Evolutionary conservation across 1,140 invertebrate species (phyloP).

Genomic region (Leptoteleia sp.): DNA sequence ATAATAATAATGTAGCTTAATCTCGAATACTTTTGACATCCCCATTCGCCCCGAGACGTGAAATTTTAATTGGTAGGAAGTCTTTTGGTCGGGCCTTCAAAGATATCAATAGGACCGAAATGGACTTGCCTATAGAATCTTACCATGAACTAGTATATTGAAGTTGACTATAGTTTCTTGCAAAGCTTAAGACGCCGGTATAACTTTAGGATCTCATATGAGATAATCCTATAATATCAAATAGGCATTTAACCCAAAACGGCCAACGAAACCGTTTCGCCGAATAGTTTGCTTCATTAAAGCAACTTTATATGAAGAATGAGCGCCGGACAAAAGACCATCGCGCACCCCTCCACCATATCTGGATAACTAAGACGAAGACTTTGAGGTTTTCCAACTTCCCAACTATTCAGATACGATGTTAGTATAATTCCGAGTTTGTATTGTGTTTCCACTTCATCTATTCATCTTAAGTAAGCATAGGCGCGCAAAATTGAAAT

Average conservation of each 20-base stretch:
- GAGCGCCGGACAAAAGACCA: slow-evolving; percentile 20
- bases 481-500: no score
- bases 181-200: slow-evolving; percentile 47
- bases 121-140: slow-evolving; percentile 47
- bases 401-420: neutral
- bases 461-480: no score
- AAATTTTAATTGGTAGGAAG: slow-evolving; percentile 50
- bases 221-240: slow-evolving; percentile 64
- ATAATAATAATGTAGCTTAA: no score
- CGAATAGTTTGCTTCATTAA: slow-evolving; percentile 56
- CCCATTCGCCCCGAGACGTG: no score
- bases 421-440: neutral
- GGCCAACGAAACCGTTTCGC: slow-evolving; percentile 35
- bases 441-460: no score
- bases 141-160: slow-evolving; percentile 55
- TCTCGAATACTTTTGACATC: no score
- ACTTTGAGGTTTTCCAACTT: neutral
- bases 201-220: slow-evolving; percentile 64
- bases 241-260: slow-evolving; percentile 52
- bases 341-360: slow-evolving; percentile 5
- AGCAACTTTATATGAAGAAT: slow-evolving; percentile 27
- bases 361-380: slow-evolving; percentile 7
- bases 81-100: slow-evolving; percentile 11
- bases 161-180: slow-evolving; percentile 53
- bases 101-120: slow-evolving; percentile 47